Percentiles rank a stretch among this genome's conserved stretches.
Conservation (phyloP, 2,797 vertebrate genomes). For the Pelobates cultripes region DNA sequence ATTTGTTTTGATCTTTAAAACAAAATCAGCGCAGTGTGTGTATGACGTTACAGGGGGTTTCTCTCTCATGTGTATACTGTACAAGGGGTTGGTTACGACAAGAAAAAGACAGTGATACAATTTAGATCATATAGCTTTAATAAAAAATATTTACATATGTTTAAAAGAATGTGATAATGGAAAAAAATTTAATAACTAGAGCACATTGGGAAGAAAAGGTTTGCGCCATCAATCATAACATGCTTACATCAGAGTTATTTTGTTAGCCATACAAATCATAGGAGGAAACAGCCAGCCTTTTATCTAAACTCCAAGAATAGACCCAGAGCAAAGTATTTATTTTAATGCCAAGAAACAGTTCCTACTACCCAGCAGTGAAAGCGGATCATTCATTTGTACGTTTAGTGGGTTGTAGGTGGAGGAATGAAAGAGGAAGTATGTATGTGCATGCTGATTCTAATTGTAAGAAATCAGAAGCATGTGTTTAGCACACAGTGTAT, state of each 20-base stretch:
- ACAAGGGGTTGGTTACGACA: too few relatives aligned
- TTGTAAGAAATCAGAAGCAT: constrained; percentile 16
- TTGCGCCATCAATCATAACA: constrained; percentile 24
- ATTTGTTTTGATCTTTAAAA: too few relatives aligned
- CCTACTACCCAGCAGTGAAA: neutral
- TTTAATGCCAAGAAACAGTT: constrained; percentile 14
- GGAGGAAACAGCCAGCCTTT: constrained; percentile 14
- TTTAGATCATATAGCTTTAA: neutral
- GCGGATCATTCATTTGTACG: neutral
- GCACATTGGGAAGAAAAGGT: neutral
- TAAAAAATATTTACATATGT: constrained; percentile 22
- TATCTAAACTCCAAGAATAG: constrained; percentile 1
- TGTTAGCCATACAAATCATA: neutral
- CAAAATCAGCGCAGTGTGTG: too few relatives aligned
- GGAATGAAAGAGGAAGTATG: neutral
- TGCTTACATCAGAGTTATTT: constrained; percentile 12
- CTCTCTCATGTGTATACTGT: too few relatives aligned
- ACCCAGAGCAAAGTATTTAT: constrained; percentile 25
- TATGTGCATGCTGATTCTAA: constrained; percentile 1
- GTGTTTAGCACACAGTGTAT: constrained; percentile 18
- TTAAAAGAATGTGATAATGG: constrained; percentile 26
- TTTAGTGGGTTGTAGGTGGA: neutral
- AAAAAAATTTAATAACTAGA: constrained; percentile 24
- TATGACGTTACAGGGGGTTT: too few relatives aligned
- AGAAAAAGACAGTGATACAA: neutral